Evolutionary conservation across 2,888 invertebrate genomes (phyloP).

Genomic region (Dromius quadrimaculatus): DNA sequence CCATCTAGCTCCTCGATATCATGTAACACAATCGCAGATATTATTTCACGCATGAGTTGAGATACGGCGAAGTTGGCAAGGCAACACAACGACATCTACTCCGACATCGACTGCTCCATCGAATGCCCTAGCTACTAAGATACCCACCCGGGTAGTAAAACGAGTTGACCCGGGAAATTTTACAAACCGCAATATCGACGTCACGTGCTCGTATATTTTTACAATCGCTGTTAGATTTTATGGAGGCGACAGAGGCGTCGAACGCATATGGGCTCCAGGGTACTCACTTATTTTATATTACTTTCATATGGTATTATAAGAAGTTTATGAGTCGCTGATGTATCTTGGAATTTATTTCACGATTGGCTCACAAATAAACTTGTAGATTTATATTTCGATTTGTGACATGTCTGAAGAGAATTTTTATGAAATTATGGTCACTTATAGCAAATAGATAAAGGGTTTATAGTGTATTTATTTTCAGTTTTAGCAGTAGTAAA

Average conservation of each 20-base stretch:
- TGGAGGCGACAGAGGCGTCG: conserved; percentile 40
- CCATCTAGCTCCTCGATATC: background rate
- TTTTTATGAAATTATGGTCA: background rate
- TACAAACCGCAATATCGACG: conserved; percentile 49
- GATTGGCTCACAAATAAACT: conserved; percentile 12
- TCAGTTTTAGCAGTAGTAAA: no score
- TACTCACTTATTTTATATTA: conserved; percentile 20
- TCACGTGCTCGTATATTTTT: conserved; percentile 49
- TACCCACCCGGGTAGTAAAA: conserved; percentile 35
- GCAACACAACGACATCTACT: background rate
- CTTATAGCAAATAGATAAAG: background rate
- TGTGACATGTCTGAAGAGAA: conserved; percentile 20
- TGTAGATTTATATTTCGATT: background rate
- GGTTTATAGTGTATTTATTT: conserved; percentile 16
- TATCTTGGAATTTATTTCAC: conserved; percentile 1
- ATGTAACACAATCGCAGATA: conserved; percentile 42
- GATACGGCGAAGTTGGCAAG: background rate
- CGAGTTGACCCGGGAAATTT: conserved; percentile 47
- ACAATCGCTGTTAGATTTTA: conserved; percentile 49
- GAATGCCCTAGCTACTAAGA: no score
- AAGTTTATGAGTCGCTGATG: conserved; percentile 5
- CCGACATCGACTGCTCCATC: background rate
- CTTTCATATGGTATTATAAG: conserved; percentile 25
- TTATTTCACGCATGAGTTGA: conserved; percentile 38
- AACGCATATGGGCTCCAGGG: conserved; percentile 25